Conservation (phyloP, 2,888 invertebrate genomes). For the Molorchus minor region DNA sequence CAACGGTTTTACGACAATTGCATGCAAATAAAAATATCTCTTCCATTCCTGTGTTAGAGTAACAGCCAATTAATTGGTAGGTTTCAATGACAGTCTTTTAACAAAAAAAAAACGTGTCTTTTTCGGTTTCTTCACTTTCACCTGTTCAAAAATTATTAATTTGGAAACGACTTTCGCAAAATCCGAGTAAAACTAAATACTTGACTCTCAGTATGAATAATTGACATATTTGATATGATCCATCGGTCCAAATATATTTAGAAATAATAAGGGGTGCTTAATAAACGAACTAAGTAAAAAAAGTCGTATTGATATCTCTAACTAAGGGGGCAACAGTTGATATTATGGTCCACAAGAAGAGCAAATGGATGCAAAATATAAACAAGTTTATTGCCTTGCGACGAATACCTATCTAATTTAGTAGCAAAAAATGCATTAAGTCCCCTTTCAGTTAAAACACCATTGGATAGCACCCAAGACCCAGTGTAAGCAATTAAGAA, state of each 20-base stretch:
- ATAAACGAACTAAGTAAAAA: slow-evolving; percentile 34
- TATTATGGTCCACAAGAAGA: no score
- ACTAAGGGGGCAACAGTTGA: slow-evolving; percentile 56
- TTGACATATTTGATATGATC: background rate
- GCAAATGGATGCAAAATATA: slow-evolving; percentile 58
- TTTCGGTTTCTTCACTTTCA: background rate
- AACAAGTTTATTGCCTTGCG: slow-evolving; percentile 56
- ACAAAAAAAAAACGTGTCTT: background rate
- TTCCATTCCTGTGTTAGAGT: no score
- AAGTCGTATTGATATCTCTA: slow-evolving; percentile 44
- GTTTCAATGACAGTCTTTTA: background rate
- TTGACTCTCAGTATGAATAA: no score
- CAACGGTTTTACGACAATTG: no score
- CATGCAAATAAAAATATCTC: no score
- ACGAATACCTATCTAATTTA: slow-evolving; percentile 47
- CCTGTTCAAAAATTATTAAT: no score
- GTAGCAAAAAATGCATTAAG: slow-evolving; percentile 37
- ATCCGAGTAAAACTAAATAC: no score
- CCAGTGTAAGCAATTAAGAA: slow-evolving; percentile 59
- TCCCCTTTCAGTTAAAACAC: slow-evolving; percentile 26
- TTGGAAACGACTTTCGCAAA: no score
- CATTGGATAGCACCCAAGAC: slow-evolving; percentile 47
- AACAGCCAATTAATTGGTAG: background rate
- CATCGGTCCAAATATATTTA: background rate
- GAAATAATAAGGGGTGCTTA: background rate